These are phyloP conservation scores for Chaenocephalus aceratus DNA, from an alignment of 2,113 vertebrate species.

Conservation along the genomic window DNA sequence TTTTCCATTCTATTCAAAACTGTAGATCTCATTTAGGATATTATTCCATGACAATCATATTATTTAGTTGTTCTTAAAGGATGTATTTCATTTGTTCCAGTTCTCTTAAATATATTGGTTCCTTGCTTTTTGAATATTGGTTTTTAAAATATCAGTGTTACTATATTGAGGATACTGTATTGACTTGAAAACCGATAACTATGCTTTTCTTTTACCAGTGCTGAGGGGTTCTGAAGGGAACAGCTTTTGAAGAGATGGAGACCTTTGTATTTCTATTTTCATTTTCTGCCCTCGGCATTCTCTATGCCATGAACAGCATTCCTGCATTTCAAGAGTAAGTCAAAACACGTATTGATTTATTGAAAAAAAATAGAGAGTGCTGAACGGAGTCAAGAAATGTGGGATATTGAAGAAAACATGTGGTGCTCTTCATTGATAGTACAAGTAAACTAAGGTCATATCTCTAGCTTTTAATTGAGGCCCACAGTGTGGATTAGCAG, in stretches of 20 bases:
- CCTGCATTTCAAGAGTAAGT: constrained; percentile 89
- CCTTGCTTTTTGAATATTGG: background rate
- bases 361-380: background rate
- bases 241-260: constrained; percentile 64
- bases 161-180: background rate
- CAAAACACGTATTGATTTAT: constrained; percentile 5
- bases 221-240: constrained; percentile 17
- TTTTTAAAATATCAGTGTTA: background rate
- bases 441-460: too few relatives aligned
- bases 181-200: background rate
- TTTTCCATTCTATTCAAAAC: constrained; percentile 16
- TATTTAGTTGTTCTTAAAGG: background rate
- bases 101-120: background rate
- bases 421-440: too few relatives aligned
- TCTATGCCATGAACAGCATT: constrained; percentile 83
- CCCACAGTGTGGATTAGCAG: too few relatives aligned
- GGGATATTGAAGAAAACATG: too few relatives aligned
- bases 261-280: constrained; percentile 85
- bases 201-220: constrained; percentile 15
- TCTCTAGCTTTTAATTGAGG: too few relatives aligned
- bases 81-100: background rate
- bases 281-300: constrained; percentile 85
- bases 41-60: constrained; percentile 13
- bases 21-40: background rate
- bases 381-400: too few relatives aligned